Conservation (phyloP, 2,888 invertebrate species). For the Empis stercorea region DNA sequence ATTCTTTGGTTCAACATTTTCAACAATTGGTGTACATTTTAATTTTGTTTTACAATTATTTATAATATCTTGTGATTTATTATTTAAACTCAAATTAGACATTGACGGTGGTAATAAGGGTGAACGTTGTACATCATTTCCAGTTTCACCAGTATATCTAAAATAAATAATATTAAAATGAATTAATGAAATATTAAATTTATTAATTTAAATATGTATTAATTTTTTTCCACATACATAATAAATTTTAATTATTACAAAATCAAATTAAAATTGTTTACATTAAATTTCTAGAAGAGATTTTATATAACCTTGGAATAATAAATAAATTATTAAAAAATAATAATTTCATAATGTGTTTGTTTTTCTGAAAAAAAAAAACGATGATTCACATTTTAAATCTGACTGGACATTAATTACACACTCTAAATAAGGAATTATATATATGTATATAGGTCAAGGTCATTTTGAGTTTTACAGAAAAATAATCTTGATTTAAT, state of each 20-base stretch:
- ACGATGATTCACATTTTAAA: too few species aligned
- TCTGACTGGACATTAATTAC: too few species aligned
- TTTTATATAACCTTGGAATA: too few species aligned
- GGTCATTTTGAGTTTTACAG: background rate
- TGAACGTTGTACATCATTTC: conserved; percentile 35
- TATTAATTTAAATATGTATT: background rate
- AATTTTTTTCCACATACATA: too few species aligned
- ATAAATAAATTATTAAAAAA: too few species aligned
- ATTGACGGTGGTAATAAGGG: conserved; percentile 35
- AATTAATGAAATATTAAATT: too few species aligned
- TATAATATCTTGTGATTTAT: conserved; percentile 21
- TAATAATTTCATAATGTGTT: too few species aligned
- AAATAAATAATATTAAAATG: background rate
- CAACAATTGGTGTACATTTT: conserved; percentile 9
- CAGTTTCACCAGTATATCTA: conserved; percentile 36
- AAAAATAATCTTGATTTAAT: background rate
- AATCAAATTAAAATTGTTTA: too few species aligned
- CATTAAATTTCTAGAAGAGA: too few species aligned
- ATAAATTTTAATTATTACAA: too few species aligned
- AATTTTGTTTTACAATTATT: background rate
- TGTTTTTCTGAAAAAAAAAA: too few species aligned
- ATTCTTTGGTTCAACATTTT: conserved; percentile 11
- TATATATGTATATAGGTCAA: background rate
- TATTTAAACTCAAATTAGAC: conserved; percentile 34
- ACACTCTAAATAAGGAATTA: too few species aligned